Evolutionary conservation across 2,888 invertebrate species (phyloP).

Genomic region (Rhagonycha fulva): DNA sequence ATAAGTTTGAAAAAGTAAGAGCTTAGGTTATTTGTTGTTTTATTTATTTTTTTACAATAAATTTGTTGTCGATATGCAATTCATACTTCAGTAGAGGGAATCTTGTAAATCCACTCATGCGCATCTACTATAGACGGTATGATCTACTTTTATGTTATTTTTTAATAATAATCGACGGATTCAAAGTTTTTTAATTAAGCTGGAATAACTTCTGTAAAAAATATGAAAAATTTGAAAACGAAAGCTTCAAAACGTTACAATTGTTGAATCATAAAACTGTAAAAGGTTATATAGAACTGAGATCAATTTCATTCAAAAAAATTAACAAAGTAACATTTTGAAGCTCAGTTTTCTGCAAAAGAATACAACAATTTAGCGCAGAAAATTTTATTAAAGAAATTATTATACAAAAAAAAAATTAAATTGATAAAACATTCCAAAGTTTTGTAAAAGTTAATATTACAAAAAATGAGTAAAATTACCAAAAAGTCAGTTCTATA

Average conservation of each 20-base stretch:
- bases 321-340: conserved; percentile 50
- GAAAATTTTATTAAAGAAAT: conserved; percentile 30
- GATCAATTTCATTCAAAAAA: conserved; percentile 39
- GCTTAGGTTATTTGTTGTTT: no score
- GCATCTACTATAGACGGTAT: no score
- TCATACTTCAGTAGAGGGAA: no score
- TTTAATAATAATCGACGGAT: background rate
- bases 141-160: no score
- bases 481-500: conserved; percentile 53
- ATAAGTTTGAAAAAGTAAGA: no score
- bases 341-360: conserved; percentile 50
- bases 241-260: conserved; percentile 55
- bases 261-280: conserved; percentile 12
- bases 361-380: conserved; percentile 39
- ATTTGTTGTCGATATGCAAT: no score
- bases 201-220: background rate
- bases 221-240: conserved; percentile 36
- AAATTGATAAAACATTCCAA: conserved; percentile 32
- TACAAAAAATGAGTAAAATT: conserved; percentile 34
- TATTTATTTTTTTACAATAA: no score
- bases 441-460: conserved; percentile 22
- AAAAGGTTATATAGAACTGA: conserved; percentile 57
- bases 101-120: no score
- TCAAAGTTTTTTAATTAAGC: background rate
- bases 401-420: conserved; percentile 18